Conservation (phyloP, 2,888 invertebrate genomes). For the Catocala nupta region DNA sequence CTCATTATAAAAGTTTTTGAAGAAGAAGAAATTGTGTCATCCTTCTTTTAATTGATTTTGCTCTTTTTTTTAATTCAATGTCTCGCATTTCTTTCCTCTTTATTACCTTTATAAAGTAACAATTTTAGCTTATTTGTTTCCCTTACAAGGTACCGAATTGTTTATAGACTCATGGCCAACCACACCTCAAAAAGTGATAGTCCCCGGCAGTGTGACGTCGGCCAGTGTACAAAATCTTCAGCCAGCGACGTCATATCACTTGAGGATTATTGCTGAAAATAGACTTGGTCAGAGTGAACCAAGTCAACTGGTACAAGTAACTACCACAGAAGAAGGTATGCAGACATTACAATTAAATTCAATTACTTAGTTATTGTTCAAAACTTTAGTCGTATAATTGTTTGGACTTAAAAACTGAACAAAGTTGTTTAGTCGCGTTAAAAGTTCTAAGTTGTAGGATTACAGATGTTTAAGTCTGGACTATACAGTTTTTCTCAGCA, state of each 20-base stretch:
- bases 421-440: no score
- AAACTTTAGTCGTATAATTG: not conserved
- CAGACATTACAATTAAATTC: not conserved
- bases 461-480: no score
- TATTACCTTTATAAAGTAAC: no score
- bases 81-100: no score
- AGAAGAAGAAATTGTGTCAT: no score
- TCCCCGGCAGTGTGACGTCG: conserved; percentile 93
- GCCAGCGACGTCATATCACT: conserved; percentile 95
- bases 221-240: conserved; percentile 93
- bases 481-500: no score
- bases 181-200: conserved; percentile 93
- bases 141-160: not conserved
- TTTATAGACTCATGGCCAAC: conserved; percentile 93
- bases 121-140: no score
- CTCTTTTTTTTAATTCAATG: no score
- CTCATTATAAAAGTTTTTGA: no score
- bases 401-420: not conserved
- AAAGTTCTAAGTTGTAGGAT: no score
- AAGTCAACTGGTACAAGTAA: conserved; percentile 94
- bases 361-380: no score
- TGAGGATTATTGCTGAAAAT: conserved; percentile 96
- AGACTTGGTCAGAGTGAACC: conserved; percentile 95
- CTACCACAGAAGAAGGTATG: conserved; percentile 93
- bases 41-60: no score